These are phyloP conservation scores for Synergus laeviventris DNA, from an alignment of 2,888 invertebrate species.

Conservation along the genomic window DNA sequence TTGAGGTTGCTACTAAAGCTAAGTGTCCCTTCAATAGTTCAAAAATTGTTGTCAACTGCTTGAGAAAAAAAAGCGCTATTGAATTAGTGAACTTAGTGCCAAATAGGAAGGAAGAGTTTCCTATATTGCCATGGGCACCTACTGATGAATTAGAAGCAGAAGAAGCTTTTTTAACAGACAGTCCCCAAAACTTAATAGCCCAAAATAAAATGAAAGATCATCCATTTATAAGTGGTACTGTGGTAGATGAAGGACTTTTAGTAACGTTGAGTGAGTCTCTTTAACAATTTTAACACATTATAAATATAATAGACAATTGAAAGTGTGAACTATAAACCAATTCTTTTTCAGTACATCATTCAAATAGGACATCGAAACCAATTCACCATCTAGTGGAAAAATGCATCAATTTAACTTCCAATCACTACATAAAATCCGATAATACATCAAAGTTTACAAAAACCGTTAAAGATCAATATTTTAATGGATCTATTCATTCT, in stretches of 20 bases:
- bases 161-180: constrained; percentile 14
- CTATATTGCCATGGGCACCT: background rate
- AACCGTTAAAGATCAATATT: background rate
- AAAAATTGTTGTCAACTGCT: constrained; percentile 79
- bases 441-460: background rate
- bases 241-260: constrained; percentile 8
- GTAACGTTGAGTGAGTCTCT: background rate
- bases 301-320: background rate
- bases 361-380: background rate
- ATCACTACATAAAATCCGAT: background rate
- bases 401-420: background rate
- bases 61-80: constrained; percentile 76
- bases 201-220: constrained; percentile 20
- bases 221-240: constrained; percentile 13
- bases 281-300: background rate
- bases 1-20: constrained; percentile 80
- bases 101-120: background rate
- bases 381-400: background rate
- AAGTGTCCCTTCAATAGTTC: constrained; percentile 79
- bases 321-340: background rate
- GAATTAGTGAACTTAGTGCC: background rate
- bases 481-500: background rate
- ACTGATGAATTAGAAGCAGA: constrained; percentile 1
- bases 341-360: background rate
- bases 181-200: background rate